phyloP scores from a whole-genome alignment of 2,113 vertebrate genomes.

The Myrmophylax atrothorax region DNA sequence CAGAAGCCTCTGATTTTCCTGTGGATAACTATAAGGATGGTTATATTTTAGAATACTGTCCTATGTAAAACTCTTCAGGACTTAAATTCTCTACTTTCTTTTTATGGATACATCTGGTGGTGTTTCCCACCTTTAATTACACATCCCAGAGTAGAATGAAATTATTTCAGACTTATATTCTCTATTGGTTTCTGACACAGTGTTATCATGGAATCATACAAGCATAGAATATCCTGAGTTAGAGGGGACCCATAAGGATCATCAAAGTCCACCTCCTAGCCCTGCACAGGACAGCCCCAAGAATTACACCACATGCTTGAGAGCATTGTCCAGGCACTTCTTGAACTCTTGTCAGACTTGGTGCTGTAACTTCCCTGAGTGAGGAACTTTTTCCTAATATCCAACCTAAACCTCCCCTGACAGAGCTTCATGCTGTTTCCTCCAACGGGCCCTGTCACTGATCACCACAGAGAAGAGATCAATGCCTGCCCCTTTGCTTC shows the following conservation, averaged over 20 bases:
- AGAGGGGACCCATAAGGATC: not conserved
- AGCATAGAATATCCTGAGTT: not conserved
- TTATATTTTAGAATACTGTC: not conserved
- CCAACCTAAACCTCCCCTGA: not conserved
- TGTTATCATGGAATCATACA: not conserved
- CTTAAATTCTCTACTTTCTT: not conserved
- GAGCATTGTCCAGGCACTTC: too few species aligned
- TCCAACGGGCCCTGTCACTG: rapidly evolving
- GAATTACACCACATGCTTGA: not conserved
- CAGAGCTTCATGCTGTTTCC: not conserved
- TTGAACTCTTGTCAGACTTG: not conserved
- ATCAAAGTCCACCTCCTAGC: not conserved
- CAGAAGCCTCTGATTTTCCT: not conserved
- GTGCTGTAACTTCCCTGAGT: not conserved
- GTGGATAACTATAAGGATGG: not conserved
- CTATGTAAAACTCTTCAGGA: not conserved
- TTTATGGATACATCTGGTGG: not conserved
- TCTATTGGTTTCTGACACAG: not conserved
- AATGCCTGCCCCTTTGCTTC: not conserved
- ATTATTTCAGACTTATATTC: not conserved
- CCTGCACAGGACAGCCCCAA: not conserved
- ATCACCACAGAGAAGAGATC: not conserved
- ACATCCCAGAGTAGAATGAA: not conserved
- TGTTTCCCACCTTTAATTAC: not conserved
- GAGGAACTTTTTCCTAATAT: not conserved